These are phyloP conservation scores for Otolemur crassicaudatus DNA, from an alignment of 2,797 vertebrate genomes.

Conservation along the genomic window DNA sequence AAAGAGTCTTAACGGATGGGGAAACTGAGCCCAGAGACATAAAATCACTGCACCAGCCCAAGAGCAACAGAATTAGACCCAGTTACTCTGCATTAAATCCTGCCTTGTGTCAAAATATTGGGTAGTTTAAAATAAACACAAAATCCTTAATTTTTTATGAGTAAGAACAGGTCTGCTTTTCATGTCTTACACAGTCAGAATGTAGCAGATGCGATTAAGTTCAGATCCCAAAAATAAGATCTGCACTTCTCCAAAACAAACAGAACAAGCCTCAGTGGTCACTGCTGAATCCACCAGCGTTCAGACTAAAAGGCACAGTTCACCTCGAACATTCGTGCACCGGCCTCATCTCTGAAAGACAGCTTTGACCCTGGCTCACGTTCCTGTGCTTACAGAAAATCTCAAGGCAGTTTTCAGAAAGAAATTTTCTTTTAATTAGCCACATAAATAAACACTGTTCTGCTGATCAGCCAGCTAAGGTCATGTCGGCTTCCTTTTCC, in stretches of 20 bases:
- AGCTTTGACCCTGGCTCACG: background rate
- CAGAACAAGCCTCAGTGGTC: background rate
- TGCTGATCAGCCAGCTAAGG: background rate
- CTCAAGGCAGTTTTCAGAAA: constrained; percentile 35
- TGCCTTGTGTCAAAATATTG: background rate
- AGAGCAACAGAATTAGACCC: background rate
- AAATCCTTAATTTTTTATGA: background rate
- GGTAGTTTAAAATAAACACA: background rate
- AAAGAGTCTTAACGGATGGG: background rate
- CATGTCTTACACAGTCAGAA: background rate
- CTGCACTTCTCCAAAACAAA: background rate
- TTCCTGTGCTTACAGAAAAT: background rate
- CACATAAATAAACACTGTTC: background rate
- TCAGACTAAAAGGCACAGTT: background rate
- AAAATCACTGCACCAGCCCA: background rate
- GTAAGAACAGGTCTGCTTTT: background rate
- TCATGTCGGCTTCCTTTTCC: background rate
- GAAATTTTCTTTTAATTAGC: constrained; percentile 60
- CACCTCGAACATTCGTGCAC: background rate
- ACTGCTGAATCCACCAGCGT: background rate
- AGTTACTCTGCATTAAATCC: background rate
- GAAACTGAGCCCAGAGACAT: background rate
- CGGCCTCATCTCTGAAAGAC: background rate
- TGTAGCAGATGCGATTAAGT: background rate
- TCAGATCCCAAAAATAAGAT: background rate